Conservation (phyloP, 2,888 invertebrate genomes). For the Uloborus plumipes region DNA sequence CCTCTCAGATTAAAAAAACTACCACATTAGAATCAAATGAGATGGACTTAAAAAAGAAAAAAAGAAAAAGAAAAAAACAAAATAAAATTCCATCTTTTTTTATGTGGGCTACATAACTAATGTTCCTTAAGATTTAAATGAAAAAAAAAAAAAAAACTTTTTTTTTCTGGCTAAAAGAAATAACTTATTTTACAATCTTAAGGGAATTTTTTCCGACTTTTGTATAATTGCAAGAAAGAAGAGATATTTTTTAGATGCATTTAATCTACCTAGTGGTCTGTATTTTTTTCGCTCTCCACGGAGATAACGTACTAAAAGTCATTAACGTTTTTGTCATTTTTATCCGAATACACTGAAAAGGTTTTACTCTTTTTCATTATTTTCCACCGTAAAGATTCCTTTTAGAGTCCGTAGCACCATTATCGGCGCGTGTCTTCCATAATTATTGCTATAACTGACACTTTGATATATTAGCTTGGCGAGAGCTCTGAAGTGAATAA, state of each 20-base stretch:
- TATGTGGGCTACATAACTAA: slow-evolving; percentile 10
- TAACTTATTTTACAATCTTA: slow-evolving; percentile 11
- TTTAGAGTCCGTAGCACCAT: slow-evolving; percentile 11
- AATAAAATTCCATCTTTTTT: slow-evolving; percentile 2
- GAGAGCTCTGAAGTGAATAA: no score
- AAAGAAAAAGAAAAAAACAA: slow-evolving; percentile 11
- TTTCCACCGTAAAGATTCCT: slow-evolving; percentile 1
- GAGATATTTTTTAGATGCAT: slow-evolving; percentile 35
- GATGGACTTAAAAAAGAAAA: not conserved
- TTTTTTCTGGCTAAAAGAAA: slow-evolving; percentile 23
- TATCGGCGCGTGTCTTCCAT: slow-evolving; percentile 44
- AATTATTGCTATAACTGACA: slow-evolving; percentile 64
- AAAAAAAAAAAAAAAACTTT: not conserved
- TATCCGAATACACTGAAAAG: slow-evolving; percentile 31
- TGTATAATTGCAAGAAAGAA: slow-evolving; percentile 22
- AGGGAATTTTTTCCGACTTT: slow-evolving; percentile 20
- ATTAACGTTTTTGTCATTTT: slow-evolving; percentile 62
- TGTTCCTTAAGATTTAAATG: slow-evolving; percentile 5
- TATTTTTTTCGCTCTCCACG: slow-evolving; percentile 29
- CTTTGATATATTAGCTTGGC: slow-evolving; percentile 56
- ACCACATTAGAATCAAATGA: slow-evolving; percentile 9
- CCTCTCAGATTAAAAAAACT: slow-evolving; percentile 16
- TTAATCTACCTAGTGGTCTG: slow-evolving; percentile 52
- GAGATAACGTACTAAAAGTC: slow-evolving; percentile 48
- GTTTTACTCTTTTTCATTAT: slow-evolving; percentile 27